Conservation (phyloP, 2,113 vertebrate genomes). For the Pelusios castaneus region DNA sequence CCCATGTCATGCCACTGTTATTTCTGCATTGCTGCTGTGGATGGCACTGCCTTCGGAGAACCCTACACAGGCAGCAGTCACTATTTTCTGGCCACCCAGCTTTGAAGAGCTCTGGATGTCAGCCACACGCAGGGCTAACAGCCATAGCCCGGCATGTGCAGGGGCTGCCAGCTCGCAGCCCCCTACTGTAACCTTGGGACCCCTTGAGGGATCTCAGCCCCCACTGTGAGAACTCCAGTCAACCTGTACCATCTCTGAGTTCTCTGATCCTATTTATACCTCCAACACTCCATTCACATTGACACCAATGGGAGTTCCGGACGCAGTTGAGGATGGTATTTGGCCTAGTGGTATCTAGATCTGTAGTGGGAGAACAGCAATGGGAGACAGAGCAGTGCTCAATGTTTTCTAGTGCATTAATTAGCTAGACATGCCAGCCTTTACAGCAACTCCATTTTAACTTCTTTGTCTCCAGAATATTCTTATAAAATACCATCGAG, state of each 20-base stretch:
- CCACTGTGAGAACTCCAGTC: not conserved
- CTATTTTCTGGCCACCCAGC: no score
- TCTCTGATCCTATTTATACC: not conserved
- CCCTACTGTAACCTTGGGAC: no score
- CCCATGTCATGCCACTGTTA: no score
- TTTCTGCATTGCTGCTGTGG: no score
- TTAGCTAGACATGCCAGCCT: not conserved
- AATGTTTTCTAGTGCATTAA: not conserved
- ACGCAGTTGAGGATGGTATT: not conserved
- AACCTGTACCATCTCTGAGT: slow-evolving; percentile 34
- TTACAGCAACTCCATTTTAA: not conserved
- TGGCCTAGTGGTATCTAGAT: not conserved
- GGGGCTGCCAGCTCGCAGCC: no score
- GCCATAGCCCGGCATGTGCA: no score
- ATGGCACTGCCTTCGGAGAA: no score
- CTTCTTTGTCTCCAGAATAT: not conserved
- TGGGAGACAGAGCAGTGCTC: not conserved
- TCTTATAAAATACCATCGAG: fast-evolving
- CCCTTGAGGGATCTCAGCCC: no score
- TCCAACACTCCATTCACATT: slow-evolving; percentile 34
- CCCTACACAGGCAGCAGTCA: no score
- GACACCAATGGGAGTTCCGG: not conserved
- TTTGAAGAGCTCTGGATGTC: no score
- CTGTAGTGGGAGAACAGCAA: not conserved
- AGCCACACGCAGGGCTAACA: no score